Evolutionary conservation across 1,140 invertebrate genomes (phyloP).

Genomic region (Caenorhabditis brenneri): DNA sequence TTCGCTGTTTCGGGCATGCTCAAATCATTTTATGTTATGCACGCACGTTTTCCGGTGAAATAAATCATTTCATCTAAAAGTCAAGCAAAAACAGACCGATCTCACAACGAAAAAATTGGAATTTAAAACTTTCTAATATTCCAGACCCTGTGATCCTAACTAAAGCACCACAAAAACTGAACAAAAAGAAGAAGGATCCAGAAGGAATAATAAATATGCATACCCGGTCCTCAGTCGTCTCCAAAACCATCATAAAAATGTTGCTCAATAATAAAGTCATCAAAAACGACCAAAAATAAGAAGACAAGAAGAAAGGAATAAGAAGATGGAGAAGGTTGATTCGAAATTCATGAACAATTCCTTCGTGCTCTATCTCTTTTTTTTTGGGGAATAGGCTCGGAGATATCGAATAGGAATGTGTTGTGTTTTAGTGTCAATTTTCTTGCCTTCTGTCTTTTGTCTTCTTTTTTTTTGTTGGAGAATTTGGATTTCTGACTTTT

Average conservation of each 20-base stretch:
- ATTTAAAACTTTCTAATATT: too few relatives aligned
- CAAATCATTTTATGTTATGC: too few relatives aligned
- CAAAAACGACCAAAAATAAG: neutral
- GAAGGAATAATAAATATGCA: neutral
- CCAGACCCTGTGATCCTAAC: too few relatives aligned
- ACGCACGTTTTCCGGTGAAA: too few relatives aligned
- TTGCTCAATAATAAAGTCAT: neutral
- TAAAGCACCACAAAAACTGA: too few relatives aligned
- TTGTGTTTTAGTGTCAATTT: neutral
- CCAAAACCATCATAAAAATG: neutral
- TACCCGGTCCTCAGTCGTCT: neutral
- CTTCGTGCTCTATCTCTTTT: neutral
- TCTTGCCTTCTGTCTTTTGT: neutral
- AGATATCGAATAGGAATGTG: neutral
- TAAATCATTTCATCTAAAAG: too few relatives aligned
- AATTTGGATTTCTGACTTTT: too few relatives aligned
- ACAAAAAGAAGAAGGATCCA: neutral
- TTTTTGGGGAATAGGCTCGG: neutral
- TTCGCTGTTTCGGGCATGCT: too few relatives aligned
- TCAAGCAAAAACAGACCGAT: too few relatives aligned
- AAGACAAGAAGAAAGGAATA: neutral
- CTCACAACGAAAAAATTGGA: too few relatives aligned
- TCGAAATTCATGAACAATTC: slow-evolving; percentile 10
- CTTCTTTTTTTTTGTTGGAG: too few relatives aligned
- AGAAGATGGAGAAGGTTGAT: neutral